Evolutionary conservation across 2,113 vertebrate genomes (phyloP).

Genomic region (Limnothrissa miodon): DNA sequence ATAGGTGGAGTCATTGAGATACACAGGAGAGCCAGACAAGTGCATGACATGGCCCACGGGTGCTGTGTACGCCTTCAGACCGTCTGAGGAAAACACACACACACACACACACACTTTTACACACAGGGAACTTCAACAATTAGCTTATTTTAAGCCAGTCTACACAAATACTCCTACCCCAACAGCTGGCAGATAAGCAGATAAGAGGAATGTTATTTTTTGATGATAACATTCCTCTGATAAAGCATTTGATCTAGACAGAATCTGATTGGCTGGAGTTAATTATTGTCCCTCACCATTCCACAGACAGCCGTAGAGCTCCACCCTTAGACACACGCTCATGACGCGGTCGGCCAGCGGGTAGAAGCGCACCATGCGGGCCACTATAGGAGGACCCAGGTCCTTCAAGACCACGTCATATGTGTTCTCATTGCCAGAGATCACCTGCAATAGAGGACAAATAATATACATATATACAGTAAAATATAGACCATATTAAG

Average conservation of each 20-base stretch:
- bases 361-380: slow-evolving; percentile 85
- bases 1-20: slow-evolving; percentile 92
- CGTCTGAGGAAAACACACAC: slow-evolving; percentile 69
- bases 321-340: slow-evolving; percentile 92
- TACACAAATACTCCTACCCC: no score
- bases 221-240: not conserved
- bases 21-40: slow-evolving; percentile 66
- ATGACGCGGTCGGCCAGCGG: slow-evolving; percentile 89
- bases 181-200: not conserved
- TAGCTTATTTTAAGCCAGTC: no score
- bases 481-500: no score
- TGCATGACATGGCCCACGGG: slow-evolving; percentile 86
- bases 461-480: no score
- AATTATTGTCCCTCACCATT: slow-evolving; percentile 69
- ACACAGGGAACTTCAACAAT: not conserved
- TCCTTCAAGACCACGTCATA: slow-evolving; percentile 90
- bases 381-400: slow-evolving; percentile 84
- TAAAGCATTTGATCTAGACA: not conserved
- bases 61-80: slow-evolving; percentile 83
- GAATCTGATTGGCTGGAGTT: not conserved
- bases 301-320: slow-evolving; percentile 93
- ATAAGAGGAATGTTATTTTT: not conserved
- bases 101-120: slow-evolving; percentile 3
- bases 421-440: slow-evolving; percentile 89
- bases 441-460: slow-evolving; percentile 69